phyloP scores from a whole-genome alignment of 1,140 invertebrate genomes.

The Drosophila cardini region DNA sequence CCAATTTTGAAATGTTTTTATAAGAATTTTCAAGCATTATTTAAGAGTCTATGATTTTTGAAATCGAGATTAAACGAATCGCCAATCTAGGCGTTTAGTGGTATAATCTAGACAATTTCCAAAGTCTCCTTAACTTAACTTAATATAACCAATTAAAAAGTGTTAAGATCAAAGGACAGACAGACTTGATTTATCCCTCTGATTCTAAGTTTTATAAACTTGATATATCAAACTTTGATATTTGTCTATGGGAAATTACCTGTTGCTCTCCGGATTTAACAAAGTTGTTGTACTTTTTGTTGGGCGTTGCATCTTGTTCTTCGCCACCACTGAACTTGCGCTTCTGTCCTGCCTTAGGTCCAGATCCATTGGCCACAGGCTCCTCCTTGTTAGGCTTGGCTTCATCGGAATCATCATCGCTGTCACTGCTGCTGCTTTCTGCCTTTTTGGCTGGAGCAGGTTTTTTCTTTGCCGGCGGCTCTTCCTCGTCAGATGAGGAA shows the following conservation, averaged over 20 bases:
- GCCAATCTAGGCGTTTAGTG: no score
- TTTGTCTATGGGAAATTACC: conserved; percentile 69
- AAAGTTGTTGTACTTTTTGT: conserved; percentile 87
- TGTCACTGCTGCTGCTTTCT: conserved; percentile 61
- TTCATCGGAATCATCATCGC: conserved; percentile 62
- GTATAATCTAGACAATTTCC: no score
- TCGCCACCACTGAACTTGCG: conserved; percentile 81
- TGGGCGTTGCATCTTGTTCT: conserved; percentile 66
- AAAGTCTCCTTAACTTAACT: no score
- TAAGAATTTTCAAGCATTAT: no score
- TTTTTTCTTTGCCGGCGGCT: conserved; percentile 49
- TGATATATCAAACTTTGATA: no score
- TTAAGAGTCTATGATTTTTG: no score
- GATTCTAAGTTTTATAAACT: no score
- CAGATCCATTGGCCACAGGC: conserved; percentile 49
- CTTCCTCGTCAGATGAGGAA: conserved; percentile 69
- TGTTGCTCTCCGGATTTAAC: conserved; percentile 86
- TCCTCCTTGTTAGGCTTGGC: conserved; percentile 54
- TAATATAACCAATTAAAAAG: no score
- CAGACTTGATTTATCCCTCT: no score
- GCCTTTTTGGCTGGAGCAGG: conserved; percentile 61
- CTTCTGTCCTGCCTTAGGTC: conserved; percentile 82
- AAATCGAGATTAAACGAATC: no score
- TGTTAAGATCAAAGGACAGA: no score
- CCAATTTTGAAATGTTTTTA: no score